Evolutionary conservation across 2,797 vertebrate genomes (phyloP), one percentile per base, ranked within the genome.

Genomic region (Netta rufina): DNA sequence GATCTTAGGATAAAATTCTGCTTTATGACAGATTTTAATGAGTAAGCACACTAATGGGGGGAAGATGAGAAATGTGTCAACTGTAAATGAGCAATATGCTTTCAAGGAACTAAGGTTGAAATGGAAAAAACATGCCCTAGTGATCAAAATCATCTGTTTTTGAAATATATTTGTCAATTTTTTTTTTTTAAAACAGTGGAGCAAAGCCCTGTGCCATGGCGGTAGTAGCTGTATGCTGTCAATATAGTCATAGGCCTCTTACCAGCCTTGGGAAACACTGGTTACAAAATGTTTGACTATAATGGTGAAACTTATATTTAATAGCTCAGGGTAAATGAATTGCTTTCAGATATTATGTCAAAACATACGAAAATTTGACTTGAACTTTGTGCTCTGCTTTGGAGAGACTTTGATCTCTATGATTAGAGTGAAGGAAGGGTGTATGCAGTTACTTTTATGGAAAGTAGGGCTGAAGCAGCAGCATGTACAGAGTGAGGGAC

Each of bases 201-300:
- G 72, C 17, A n/a, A 83, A 84, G 4, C 7, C 8, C 30, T 51
- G 39, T 58, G 11, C 24, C 17, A 8, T 28, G 36, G 17, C 65
- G 67, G 54, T 39, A 73, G 45, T 30, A 87, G 72, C 45, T 71
- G 32, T 90, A 39, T 18, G 22, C 28, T 90, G 61, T 51, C 53
- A 54, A 1, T 62, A 4, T 18, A 79, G 41, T 30, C 17, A 6
- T 33, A 70, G 78, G 49, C 21, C 33, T 86, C 90, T 32, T 53
- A 83, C 66, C 38, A 86, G 10, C 15, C 25, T 89, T 75, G 17
- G 88, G 76, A 78, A 93, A 73, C 69, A 51, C 17, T 0, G 3
- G 12, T 79, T 95, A 82, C 30, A 93, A 88, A 91, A 62, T 38
- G 39, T 56, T 93, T 72, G 27, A 45, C 87, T 89, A 56, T 87